These are phyloP conservation scores for Zapornia atra DNA, from an alignment of 2,113 vertebrate genomes.

Conservation along the genomic window DNA sequence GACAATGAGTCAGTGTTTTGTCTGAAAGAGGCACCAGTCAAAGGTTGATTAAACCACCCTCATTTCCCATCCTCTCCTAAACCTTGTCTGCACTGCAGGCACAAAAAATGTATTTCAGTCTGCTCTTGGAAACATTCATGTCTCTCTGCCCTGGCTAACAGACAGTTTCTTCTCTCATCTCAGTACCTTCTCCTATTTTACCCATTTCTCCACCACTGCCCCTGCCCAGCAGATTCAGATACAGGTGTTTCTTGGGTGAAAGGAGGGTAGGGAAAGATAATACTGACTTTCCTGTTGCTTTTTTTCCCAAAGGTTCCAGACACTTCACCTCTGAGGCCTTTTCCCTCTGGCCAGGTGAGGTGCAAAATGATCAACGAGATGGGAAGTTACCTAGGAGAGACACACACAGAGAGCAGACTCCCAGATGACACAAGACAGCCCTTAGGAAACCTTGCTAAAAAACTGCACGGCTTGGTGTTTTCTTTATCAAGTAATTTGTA, in stretches of 20 bases:
- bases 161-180: not conserved
- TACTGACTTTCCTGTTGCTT: not conserved
- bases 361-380: not conserved
- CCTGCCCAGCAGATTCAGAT: not conserved
- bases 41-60: not conserved
- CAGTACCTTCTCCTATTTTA: not conserved
- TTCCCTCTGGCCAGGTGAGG: fast-evolving
- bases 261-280: not conserved
- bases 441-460: not conserved
- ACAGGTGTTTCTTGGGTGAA: not conserved
- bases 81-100: not conserved
- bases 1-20: not conserved
- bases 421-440: not conserved
- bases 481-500: not conserved
- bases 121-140: fast-evolving
- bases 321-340: not conserved
- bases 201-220: not conserved
- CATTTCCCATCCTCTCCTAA: not conserved
- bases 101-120: not conserved
- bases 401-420: not conserved
- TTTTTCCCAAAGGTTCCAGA: not conserved
- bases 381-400: not conserved
- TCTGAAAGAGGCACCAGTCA: not conserved
- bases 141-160: not conserved
- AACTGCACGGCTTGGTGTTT: not conserved